phyloP scores from a whole-genome alignment of 2,888 invertebrate species.

The Chrysodeixis includens region DNA sequence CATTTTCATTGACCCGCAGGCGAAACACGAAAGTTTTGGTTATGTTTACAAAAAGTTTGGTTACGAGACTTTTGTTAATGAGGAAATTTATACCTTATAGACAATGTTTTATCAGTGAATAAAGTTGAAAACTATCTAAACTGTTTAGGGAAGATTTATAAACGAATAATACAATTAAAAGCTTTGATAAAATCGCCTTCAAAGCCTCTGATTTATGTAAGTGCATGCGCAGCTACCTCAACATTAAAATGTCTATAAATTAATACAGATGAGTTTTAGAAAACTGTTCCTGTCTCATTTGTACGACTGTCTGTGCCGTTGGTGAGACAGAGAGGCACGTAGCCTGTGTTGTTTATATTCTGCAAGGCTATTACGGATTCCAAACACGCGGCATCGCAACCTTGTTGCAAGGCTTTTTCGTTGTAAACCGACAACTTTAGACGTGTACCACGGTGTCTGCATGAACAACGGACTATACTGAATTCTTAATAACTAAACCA shows the following conservation, averaged over 20 bases:
- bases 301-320: conserved; percentile 6
- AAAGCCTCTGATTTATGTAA: background rate
- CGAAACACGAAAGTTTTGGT: background rate
- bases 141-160: background rate
- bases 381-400: conserved; percentile 76
- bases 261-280: conserved; percentile 51
- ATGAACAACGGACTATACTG: conserved; percentile 48
- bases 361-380: conserved; percentile 81
- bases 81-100: too few relatives aligned
- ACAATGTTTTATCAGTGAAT: too few relatives aligned
- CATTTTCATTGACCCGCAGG: background rate
- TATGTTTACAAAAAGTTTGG: background rate
- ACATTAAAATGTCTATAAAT: conserved; percentile 16
- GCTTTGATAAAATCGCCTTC: background rate
- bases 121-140: too few relatives aligned
- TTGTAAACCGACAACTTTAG: conserved; percentile 67
- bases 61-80: background rate
- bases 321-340: conserved; percentile 50
- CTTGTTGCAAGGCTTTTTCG: conserved; percentile 83
- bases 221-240: background rate
- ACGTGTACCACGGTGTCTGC: conserved; percentile 57
- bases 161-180: background rate
- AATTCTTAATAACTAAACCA: conserved; percentile 46
- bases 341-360: conserved; percentile 63
- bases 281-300: conserved; percentile 39